Conservation (phyloP, 2,888 invertebrate genomes). For the Campaea margaritaria region DNA sequence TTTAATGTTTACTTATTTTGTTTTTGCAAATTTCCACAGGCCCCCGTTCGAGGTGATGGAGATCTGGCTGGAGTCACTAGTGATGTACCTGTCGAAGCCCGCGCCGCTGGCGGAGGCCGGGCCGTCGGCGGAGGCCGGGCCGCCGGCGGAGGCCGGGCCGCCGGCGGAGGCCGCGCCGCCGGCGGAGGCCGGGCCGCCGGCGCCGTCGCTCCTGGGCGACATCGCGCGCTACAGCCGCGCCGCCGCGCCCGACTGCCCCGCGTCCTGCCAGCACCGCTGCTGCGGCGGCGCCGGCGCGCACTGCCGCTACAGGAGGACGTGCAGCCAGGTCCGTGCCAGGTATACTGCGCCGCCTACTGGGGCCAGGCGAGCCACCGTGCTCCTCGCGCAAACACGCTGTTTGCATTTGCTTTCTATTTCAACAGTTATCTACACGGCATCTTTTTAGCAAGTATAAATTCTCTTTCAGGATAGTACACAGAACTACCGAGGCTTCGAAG, state of each 20-base stretch:
- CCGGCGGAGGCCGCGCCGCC: too few species aligned
- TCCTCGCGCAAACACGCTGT: too few species aligned
- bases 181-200: too few species aligned
- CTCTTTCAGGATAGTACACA: slow-evolving; percentile 18
- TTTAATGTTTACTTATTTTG: too few species aligned
- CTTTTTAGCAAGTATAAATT: too few species aligned
- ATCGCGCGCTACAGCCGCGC: slow-evolving; percentile 88
- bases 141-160: too few species aligned
- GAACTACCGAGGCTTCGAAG: slow-evolving; percentile 10
- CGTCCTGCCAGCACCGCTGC: slow-evolving; percentile 1
- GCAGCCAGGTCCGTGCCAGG: slow-evolving; percentile 14
- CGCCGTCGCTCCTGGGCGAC: slow-evolving; percentile 89
- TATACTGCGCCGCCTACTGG: too few species aligned
- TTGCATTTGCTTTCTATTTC: too few species aligned
- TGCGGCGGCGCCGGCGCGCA: slow-evolving; percentile 1
- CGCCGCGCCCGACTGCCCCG: slow-evolving; percentile 17
- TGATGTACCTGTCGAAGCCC: slow-evolving; percentile 88
- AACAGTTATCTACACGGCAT: too few species aligned
- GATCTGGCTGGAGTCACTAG: slow-evolving; percentile 93
- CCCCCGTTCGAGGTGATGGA: slow-evolving; percentile 96
- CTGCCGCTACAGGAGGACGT: slow-evolving; percentile 22
- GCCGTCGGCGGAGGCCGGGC: too few species aligned
- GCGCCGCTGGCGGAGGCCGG: slow-evolving; percentile 87
- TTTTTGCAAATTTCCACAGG: slow-evolving; percentile 77
- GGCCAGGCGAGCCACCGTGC: too few species aligned